Base-by-base conservation (phyloP, 1,140 invertebrate species). In the Stegodyphus mimosarum region DNA sequence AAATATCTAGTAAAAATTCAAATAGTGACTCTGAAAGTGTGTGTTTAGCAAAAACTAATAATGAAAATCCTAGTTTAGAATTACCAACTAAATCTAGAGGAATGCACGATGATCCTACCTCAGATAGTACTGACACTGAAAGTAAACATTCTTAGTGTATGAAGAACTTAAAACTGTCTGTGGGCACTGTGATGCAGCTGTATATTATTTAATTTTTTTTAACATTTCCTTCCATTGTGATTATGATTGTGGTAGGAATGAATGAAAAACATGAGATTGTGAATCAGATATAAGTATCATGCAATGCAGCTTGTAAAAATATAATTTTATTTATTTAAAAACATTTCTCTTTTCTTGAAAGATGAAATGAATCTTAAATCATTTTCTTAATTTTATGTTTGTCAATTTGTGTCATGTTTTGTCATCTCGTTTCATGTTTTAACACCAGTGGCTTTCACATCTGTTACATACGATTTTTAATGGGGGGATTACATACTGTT, bases 101-200 rank as follows among this genome's bases (percentile, higher is more conserved):
- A 79, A 81, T 75, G 71, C 74, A 77, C 67, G 85, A 86, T 73
- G 85, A 86, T 79, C 85, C 85, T 86, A 86, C 85, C 85, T 86
- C 85, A 86, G 83, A 86, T 86, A 86, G 83, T 86, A 86, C 83
- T 33, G 83, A 86, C 75, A 86, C 83, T 77, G 83, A 86, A 78
- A 86, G 83, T 63, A 86, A 86, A 78, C 74, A 78, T 78, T 86
- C 83, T 71, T 86, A 86, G 83, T 86, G 83, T 63, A 69, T 74
- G 33, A 64, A 78, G 10, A 70, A 75, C 64, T 55, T 18, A 72
- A n/a, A 81, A 72, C 71, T 18, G 64, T 72, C 49, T 80, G 79
- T 75, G 81, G 33, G 78, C 78, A 76, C 81, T 84, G 81, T 84
- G 81, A 84, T 84, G 81, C 81, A 84, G 81, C 81, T 84, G 81